Conservation (phyloP, 2,797 vertebrate genomes). For the Pseudochirops corinnae region DNA sequence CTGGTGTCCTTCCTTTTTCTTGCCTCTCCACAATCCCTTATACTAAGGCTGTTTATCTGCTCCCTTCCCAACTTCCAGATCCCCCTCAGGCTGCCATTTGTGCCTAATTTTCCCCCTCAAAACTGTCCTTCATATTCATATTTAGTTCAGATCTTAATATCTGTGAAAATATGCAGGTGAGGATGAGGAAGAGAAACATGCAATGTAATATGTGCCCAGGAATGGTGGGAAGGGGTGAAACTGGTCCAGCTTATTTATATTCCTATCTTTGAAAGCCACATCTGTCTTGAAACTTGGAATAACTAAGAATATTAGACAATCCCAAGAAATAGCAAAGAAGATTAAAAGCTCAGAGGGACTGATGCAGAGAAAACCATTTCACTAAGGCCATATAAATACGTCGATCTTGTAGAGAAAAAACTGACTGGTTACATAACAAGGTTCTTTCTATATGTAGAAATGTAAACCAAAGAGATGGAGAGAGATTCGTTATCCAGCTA, state of each 20-base stretch:
- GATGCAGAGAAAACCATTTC: constrained; percentile 8
- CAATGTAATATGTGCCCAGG: background rate
- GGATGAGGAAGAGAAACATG: background rate
- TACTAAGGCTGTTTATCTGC: background rate
- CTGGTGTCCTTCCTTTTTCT: background rate
- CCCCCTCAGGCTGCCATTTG: background rate
- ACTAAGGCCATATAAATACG: background rate
- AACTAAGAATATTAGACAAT: background rate
- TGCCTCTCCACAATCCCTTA: background rate
- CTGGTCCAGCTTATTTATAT: background rate
- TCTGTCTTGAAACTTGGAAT: background rate
- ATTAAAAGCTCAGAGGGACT: background rate
- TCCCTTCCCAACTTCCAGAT: background rate
- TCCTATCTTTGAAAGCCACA: constrained; percentile 16
- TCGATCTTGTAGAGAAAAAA: background rate
- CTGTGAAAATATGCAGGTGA: background rate
- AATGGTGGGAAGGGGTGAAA: background rate
- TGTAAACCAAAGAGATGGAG: constrained; percentile 4
- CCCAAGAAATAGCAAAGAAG: constrained; percentile 13
- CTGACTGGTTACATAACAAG: background rate
- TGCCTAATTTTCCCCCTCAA: constrained; percentile 30
- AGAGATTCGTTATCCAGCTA: constrained; percentile 27
- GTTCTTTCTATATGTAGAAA: background rate
- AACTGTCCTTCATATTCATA: background rate
- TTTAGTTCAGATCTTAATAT: background rate